Evolutionary conservation across 1,140 invertebrate genomes (phyloP), one percentile per base, ranked within the genome.

Genomic region (Aplysia californica): DNA sequence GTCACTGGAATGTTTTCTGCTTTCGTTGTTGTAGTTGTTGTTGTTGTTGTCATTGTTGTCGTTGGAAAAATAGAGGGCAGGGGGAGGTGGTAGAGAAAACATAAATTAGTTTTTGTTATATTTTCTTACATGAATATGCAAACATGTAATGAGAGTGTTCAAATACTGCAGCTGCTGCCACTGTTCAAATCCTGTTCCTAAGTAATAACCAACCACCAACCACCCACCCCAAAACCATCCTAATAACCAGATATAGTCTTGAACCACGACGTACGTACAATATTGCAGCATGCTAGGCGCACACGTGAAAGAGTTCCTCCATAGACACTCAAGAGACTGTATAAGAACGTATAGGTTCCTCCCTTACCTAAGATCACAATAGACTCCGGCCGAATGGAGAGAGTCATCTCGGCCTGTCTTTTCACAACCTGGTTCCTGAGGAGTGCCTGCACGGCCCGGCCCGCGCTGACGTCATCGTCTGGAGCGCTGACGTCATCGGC

Each of bases 351-450:
- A 6, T 20, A 4, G 3, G 26, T 5, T 3, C 4, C 26, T 4
- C 4, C 38, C 35, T 41, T 56, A 70, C 68, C 68, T 56, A 70
- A 56, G 36, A 70, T 70, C 29, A 70, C 50, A 70, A 70, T 56
- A 38, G 68, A 15, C 26, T 70, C 68, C 35, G 50, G 26, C 31
- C 31, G n/a, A 35, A 70, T 70, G 21, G 68, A 23, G 29, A 70
- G 41, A 3, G 18, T 56, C n/a, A 70, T 5, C 31, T 10, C 38
- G 26, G 10, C 68, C 58, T 29, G 6, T 56, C 58, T 70, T 56
- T 39, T 56, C 68, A 70, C 68, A 70, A 70, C 68, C 68, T 56
- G 44, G 6, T 70, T 31, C 33, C 68, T 41, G 33, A 70, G 58
- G 38, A 70, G 55, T 3, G 6, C 38, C 38, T 70, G 68, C 4